Evolutionary conservation across 2,113 vertebrate species (phyloP).

Genomic region (Scalopus aquaticus): DNA sequence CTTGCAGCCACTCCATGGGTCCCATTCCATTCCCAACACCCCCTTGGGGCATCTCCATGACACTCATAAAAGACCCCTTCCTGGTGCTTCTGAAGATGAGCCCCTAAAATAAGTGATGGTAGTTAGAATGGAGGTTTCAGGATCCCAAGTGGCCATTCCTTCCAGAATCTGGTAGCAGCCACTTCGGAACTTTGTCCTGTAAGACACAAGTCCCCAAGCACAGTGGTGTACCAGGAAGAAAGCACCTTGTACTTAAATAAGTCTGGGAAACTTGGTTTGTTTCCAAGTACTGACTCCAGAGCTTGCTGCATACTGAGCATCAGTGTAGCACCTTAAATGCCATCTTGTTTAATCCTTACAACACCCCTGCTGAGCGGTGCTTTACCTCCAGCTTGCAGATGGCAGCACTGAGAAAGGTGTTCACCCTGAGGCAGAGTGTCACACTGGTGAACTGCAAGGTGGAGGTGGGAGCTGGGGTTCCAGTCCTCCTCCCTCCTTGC

Average conservation of each 20-base stretch:
- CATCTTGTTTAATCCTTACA: background rate
- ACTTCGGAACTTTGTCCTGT: background rate
- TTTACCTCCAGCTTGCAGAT: background rate
- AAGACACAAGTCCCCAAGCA: background rate
- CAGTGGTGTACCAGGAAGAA: background rate
- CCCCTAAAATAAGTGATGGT: background rate
- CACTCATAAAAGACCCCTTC: background rate
- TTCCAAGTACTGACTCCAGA: background rate
- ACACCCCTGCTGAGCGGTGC: background rate
- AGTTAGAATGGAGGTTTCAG: background rate
- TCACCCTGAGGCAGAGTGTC: background rate
- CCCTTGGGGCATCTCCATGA: background rate
- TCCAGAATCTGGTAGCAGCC: background rate
- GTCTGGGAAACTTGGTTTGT: background rate
- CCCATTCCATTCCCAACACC: background rate
- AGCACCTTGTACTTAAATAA: background rate
- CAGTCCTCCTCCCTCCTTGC: background rate
- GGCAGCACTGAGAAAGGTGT: background rate
- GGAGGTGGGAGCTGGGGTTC: too few species aligned
- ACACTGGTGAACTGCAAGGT: background rate
- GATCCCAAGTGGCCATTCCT: background rate
- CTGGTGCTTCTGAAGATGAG: background rate
- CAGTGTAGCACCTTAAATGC: background rate
- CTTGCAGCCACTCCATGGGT: background rate
- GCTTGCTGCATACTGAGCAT: background rate